These are phyloP conservation scores for Burhinus bistriatus DNA, from an alignment of 2,113 vertebrate species.

Conservation along the genomic window DNA sequence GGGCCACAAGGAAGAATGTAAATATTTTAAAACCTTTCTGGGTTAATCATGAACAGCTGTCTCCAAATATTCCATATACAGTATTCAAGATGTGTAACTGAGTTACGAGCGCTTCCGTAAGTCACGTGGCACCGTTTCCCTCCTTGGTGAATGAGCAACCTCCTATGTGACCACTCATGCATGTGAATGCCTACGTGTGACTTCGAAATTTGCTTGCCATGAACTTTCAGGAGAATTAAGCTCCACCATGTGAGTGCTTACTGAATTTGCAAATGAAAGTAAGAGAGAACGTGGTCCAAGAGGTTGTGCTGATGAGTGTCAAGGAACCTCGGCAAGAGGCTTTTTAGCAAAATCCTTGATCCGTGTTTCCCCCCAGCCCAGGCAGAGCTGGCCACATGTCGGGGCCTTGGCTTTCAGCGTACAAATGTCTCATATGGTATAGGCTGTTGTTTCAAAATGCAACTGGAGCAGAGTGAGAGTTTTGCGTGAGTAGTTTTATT, in stretches of 20 bases:
- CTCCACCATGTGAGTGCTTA: not conserved
- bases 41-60: constrained; percentile 39
- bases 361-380: not conserved
- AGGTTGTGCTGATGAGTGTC: not conserved
- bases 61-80: not conserved
- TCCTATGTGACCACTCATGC: not conserved
- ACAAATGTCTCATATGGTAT: not conserved
- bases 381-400: not conserved
- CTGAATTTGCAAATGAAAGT: not conserved
- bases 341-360: not conserved
- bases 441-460: not conserved
- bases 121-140: not conserved
- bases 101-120: not conserved
- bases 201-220: constrained; percentile 9
- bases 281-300: not conserved
- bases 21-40: constrained; percentile 50
- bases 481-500: not conserved
- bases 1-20: constrained; percentile 11
- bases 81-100: constrained; percentile 18
- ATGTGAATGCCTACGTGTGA: not conserved
- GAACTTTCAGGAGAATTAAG: not conserved
- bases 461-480: not conserved
- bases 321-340: not conserved
- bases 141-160: not conserved
- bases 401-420: not conserved